These are phyloP conservation scores for Cataglyphis hispanica DNA, from an alignment of 1,140 invertebrate species.

Conservation along the genomic window DNA sequence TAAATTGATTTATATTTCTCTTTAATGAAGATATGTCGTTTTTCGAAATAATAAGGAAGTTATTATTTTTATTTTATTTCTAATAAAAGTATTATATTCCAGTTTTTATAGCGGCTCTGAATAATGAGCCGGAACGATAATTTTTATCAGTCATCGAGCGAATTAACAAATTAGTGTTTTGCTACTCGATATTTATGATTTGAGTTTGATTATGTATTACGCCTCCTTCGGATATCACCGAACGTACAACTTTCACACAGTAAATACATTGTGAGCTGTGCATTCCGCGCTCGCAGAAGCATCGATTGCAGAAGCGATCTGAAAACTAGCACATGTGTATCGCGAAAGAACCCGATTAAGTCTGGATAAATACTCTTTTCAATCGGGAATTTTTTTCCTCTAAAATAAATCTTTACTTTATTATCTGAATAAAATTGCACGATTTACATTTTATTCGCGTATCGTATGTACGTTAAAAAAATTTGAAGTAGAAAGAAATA, in stretches of 20 bases:
- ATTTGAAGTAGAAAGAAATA: too few relatives aligned
- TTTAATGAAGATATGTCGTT: background rate
- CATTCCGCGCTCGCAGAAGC: slow-evolving; percentile 7
- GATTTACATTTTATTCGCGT: too few relatives aligned
- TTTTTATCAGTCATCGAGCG: background rate
- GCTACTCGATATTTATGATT: background rate
- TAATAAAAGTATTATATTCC: too few relatives aligned
- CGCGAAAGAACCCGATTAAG: slow-evolving; percentile 56
- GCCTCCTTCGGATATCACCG: background rate
- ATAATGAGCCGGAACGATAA: too few relatives aligned
- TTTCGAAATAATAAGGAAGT: background rate
- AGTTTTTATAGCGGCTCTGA: too few relatives aligned
- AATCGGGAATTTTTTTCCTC: background rate
- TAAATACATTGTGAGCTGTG: slow-evolving; percentile 43
- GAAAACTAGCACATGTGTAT: slow-evolving; percentile 50
- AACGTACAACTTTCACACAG: slow-evolving; percentile 32
- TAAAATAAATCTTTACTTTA: background rate
- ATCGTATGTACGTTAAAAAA: too few relatives aligned
- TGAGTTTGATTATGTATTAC: slow-evolving; percentile 25
- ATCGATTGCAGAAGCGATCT: slow-evolving; percentile 59
- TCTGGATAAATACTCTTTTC: slow-evolving; percentile 14
- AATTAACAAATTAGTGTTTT: background rate
- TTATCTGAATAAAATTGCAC: background rate
- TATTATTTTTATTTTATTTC: background rate
- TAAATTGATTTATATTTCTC: background rate